Conservation (phyloP, 2,113 vertebrate species). For the Phylloscopus trochilus region DNA sequence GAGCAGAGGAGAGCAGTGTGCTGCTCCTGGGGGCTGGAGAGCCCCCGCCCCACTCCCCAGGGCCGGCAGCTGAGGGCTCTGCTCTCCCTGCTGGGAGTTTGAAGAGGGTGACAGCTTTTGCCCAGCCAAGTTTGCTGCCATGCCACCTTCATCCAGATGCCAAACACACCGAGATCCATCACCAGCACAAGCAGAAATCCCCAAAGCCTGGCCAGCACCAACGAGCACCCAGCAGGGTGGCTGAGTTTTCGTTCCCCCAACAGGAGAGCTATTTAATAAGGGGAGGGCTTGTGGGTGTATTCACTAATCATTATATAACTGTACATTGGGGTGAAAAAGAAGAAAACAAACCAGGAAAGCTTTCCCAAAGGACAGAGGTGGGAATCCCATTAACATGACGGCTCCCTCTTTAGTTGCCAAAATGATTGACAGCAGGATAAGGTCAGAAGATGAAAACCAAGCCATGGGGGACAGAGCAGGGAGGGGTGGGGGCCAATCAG, state of each 20-base stretch:
- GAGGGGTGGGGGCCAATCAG: conserved; percentile 13
- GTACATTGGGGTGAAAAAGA: neutral
- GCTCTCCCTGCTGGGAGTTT: neutral
- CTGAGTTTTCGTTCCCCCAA: neutral
- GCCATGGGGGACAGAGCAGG: neutral
- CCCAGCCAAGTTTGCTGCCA: neutral
- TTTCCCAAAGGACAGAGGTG: conserved; percentile 12
- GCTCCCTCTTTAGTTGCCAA: conserved; percentile 20
- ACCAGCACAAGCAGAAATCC: neutral
- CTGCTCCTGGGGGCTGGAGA: neutral
- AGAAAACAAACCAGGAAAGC: neutral
- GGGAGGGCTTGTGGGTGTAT: neutral
- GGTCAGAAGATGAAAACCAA: conserved; percentile 55
- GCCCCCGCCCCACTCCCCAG: fast-evolving
- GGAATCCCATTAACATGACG: neutral
- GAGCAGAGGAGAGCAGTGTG: neutral
- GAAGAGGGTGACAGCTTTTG: neutral
- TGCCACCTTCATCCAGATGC: neutral
- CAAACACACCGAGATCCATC: fast-evolving
- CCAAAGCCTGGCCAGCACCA: neutral
- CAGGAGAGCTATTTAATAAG: neutral
- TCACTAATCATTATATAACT: neutral
- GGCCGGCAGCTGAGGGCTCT: fast-evolving
- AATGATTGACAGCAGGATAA: conserved; percentile 51
- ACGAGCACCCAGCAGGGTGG: fast-evolving